These are phyloP conservation scores for Anoplolepis gracilipes DNA, from an alignment of 1,140 invertebrate genomes.

Conservation along the genomic window DNA sequence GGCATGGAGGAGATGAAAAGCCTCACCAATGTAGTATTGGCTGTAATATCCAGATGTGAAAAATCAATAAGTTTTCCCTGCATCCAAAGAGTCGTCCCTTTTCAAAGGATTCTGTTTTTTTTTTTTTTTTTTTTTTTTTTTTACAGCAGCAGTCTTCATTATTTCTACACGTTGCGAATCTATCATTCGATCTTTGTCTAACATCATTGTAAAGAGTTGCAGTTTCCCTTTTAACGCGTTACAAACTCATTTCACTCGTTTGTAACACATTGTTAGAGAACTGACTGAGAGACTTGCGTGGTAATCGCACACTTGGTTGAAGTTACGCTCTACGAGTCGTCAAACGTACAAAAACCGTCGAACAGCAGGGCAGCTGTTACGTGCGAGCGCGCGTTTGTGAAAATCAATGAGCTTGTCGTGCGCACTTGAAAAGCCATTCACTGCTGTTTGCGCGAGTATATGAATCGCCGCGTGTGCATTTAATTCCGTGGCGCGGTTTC, in stretches of 20 bases:
- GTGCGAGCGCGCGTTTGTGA: conserved; percentile 3
- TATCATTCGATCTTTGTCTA: neutral
- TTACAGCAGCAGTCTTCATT: neutral
- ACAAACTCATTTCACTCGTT: conserved; percentile 46
- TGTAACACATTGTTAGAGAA: conserved; percentile 10
- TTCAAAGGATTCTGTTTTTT: neutral
- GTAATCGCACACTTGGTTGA: neutral
- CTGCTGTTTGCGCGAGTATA: too few species aligned
- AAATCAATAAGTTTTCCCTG: conserved; percentile 12
- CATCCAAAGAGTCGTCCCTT: neutral
- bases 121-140: too few species aligned
- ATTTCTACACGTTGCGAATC: neutral
- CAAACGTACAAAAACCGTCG: conserved; percentile 27
- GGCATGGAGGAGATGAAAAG: conserved; percentile 11
- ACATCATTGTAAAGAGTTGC: conserved; percentile 18
- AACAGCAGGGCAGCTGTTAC: neutral
- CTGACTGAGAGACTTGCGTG: conserved; percentile 15
- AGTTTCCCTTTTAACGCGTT: conserved; percentile 31
- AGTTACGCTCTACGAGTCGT: conserved; percentile 11
- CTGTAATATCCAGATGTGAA: conserved; percentile 8
- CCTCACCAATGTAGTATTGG: neutral
- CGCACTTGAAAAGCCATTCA: conserved; percentile 17
- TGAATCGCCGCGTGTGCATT: too few species aligned
- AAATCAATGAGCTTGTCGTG: conserved; percentile 35
- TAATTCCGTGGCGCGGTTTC: neutral